Base-by-base conservation (phyloP, 1,140 invertebrate genomes). In the Zaprionus nigranus region DNA sequence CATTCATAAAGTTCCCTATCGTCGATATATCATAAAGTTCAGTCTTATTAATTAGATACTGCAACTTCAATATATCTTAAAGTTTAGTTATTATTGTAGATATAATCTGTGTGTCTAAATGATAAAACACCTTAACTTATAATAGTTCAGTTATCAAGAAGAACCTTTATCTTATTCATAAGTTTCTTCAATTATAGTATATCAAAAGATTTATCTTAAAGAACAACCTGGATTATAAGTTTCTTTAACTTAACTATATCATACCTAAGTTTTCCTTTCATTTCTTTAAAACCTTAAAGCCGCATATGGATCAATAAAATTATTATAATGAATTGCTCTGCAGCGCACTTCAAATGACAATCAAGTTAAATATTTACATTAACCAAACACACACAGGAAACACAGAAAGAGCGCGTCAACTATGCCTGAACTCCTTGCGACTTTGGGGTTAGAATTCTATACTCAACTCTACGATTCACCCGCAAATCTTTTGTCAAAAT, bases 341-440 rank as follows among this genome's bases (percentile, higher is more conserved):
- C 66, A 78, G 81, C 73, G 71, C 65, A 59, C 85, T 88, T 90
- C 64, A 88, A 90, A 87, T 88, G 85, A 90, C 84, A 88, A 88
- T 82, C 80, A 88, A 81, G 64, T 54, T 68, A 84, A 87, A 88
- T 88, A 90, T 88, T 88, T 88, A 90, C 85, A 81, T 79, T 88
- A 81, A 81, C 65, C 77, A 51, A 74, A 63, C 76, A 84, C 64
- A 46, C 62, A 67, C 46, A n/a, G 60, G 28, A 59, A 59, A 22
- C n/a, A 12, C 24, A n/a, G 12, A 58, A n/a, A 68, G 30, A 34
- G 43, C 24, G 15, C 46, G 46, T 9, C 40, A 46, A 46, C 40
- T 46, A 36, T 43, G 36, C 15, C n/a, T 22, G 63, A 72, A 70
- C 57, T 71, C 76, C 70, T 70, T 68, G 58, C 54, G 43, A 34